Evolutionary conservation across 1,140 invertebrate species (phyloP), one percentile per base, ranked within the genome.

Genomic region (Tachypleus tridentatus): DNA sequence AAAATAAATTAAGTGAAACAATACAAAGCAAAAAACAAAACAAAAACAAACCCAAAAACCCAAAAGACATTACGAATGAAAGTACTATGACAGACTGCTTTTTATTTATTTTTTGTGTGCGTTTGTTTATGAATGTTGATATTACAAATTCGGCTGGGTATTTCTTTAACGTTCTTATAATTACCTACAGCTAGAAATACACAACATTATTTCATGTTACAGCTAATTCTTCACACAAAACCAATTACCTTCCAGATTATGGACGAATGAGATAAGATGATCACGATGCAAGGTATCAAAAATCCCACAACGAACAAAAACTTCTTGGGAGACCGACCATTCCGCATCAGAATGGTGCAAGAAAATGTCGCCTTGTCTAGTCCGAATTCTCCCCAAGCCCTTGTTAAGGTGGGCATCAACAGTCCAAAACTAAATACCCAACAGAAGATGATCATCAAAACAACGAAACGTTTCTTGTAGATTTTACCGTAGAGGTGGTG

Each of bases 291-390:
- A 0, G 89, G 90, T 54, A 92, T 73, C 5, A 88, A 80, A 72
- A 93, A 90, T 4, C 87, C 89, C 64, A 92, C 81, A 0, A 88
- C 77, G 77, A 93, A 93, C 0, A 93, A 77, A 60, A 88, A 85
- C 74, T 91, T 91, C 78, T 93, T 93, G 2, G 91, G 90, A 5
- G 89, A 92, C 51, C 75, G 77, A 47, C 79, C 82, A 67, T 88
- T 80, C 68, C 84, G 82, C 58, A 71, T 73, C 5, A 92, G 78
- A 50, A 72, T 69, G 8, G 69, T 71, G 59, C 71, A 72, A 0
- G 68, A 69, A 63, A 69, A 71, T 58, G 66, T 71, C 3, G 47
- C 51, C 5, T n/a, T 75, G 67, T 91, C 85, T 7, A 91, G 77
- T 0, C 89, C 90, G 67, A 93, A 78, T 64, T 82, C 82, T 4